These are phyloP conservation scores for Galeopterus variegatus DNA, from an alignment of 2,113 vertebrate genomes.

Conservation along the genomic window DNA sequence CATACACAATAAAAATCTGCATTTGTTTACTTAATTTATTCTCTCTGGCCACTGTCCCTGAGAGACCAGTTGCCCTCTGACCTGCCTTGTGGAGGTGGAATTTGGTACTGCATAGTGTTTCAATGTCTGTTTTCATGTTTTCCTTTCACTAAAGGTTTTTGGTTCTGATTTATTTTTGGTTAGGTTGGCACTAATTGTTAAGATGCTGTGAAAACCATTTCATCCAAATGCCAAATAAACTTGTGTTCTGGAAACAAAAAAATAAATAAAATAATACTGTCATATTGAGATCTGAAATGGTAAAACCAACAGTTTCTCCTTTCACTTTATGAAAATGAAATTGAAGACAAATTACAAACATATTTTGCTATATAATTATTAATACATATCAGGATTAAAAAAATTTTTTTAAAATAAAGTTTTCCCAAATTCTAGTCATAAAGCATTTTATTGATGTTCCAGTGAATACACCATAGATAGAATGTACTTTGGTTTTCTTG, in stretches of 20 bases:
- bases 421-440: constrained; percentile 81
- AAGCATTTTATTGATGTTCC: constrained; percentile 87
- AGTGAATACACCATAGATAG: constrained; percentile 92
- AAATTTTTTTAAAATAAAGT: too few relatives aligned
- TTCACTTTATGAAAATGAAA: constrained; percentile 89
- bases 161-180: constrained; percentile 86
- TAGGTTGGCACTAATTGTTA: constrained; percentile 90
- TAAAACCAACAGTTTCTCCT: too few relatives aligned
- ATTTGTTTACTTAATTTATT: constrained; percentile 88
- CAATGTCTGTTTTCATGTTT: constrained; percentile 82
- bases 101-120: constrained; percentile 90
- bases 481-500: constrained; percentile 91
- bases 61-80: constrained; percentile 87
- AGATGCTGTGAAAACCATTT: constrained; percentile 95
- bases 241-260: constrained; percentile 89
- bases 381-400: constrained; percentile 71
- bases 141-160: constrained; percentile 84
- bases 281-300: not conserved
- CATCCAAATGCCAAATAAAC: constrained; percentile 99
- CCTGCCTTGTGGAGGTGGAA: constrained; percentile 88
- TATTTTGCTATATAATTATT: constrained; percentile 94
- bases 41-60: constrained; percentile 51
- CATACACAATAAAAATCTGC: constrained; percentile 87
- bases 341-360: constrained; percentile 94
- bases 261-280: constrained; percentile 90